Evolutionary conservation across 2,797 vertebrate genomes (phyloP).

Genomic region (Phyllotis vaccarum): DNA sequence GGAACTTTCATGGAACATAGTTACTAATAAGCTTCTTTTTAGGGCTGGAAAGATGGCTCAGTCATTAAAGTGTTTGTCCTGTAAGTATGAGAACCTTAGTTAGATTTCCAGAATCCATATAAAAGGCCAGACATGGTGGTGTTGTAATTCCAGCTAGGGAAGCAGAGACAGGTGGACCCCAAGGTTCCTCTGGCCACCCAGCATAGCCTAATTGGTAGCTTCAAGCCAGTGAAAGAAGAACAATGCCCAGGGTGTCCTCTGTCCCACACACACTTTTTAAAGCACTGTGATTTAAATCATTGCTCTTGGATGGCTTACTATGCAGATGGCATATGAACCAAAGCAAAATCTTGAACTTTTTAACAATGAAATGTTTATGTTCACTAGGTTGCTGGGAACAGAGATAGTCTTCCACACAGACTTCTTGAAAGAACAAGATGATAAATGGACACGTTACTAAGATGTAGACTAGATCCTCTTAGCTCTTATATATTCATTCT

Average conservation of each 20-base stretch:
- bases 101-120: background rate
- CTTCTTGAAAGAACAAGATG: constrained; percentile 26
- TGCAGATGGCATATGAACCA: background rate
- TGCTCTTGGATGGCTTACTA: constrained; percentile 27
- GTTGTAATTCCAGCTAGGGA: background rate
- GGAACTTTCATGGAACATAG: background rate
- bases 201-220: background rate
- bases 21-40: background rate
- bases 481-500: background rate
- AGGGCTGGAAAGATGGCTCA: background rate
- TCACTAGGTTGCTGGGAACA: background rate
- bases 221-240: background rate
- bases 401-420: background rate
- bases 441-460: background rate
- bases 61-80: background rate
- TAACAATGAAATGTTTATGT: constrained; percentile 32
- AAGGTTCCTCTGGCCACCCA: background rate
- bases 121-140: background rate
- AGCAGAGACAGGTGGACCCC: background rate
- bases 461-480: background rate
- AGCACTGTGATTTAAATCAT: background rate
- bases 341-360: constrained; percentile 36
- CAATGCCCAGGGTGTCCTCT: background rate
- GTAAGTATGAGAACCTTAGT: background rate
- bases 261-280: constrained; percentile 11